Evolutionary conservation across 2,797 vertebrate species (phyloP), one percentile per base, ranked within the genome.

Genomic region (Trachops cirrhosus): DNA sequence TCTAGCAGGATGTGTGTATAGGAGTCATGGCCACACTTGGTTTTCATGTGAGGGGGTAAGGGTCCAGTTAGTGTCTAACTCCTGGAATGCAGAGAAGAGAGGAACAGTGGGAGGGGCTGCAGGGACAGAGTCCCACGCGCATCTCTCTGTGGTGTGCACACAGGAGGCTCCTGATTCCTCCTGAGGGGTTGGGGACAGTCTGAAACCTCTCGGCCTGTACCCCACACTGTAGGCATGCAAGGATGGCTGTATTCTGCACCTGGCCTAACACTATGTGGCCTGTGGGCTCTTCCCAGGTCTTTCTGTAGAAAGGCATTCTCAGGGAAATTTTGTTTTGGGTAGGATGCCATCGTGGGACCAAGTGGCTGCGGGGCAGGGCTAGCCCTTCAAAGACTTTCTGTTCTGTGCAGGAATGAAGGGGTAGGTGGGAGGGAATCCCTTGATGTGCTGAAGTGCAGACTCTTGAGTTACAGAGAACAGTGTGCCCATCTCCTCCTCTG

Each of bases 91-190:
- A n/a, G 19, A 15, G 16, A 26, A 18, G 26, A 84, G 68, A 67
- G 34, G 15, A 77, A 7, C 0, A 3, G 19, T 15, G 2, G 9
- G 18, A 46, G 22, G 48, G 29, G 2, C n/a, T 6, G 0, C 41
- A 44, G 19, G 32, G 48, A 48, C 29, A 54, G 29, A 26, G 29
- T 44, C 62, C 44, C 34, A 6, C 1, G 9, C 5, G 12, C 14
- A 0, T 48, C 86, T 74, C 29, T 87, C 16, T 16, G 0, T 9
- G 39, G 34, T 15, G 6, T 32, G 32, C 16, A 37, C 82, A 64
- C 34, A 29, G 54, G 80, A 78, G 14, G 39, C n/a, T 77, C 29
- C 24, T 48, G 32, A 57, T 11, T 7, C 21, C 52, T 48, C 26
- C 9, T 11, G 50, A 48, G 46, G 54, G 4, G 41, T 39, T 85